Evolutionary conservation across 30 jellyfish, hydroid and myxozoan genomes (phyloP), one percentile per base, ranked within the genome.

Genomic region (Hydractinia symbiolongicarpus): DNA sequence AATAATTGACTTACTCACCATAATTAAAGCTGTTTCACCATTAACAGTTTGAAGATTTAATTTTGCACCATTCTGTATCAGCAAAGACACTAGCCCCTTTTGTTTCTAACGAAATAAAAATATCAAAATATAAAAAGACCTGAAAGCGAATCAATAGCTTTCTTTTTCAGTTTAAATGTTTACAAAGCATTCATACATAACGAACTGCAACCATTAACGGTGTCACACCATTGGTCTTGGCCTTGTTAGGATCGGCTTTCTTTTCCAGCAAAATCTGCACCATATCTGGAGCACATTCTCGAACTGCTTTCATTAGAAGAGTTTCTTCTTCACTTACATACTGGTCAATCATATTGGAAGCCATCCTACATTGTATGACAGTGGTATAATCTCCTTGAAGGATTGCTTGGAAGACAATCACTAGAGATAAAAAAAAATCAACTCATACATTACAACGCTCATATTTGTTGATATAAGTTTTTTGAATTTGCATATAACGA

Each of bases 121-220:
- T 30, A 2, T 30, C 2, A 0, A 2, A 0, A 30, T 30, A 30
- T 30, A 30, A 30, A 30, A 30, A 30, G 44, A 30, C 44, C 44
- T 30, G 44, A 2, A 30, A 30, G 1, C 44, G 44, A 30, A 30
- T 30, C 19, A 3, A 58, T 58, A 58, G 15, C 69, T 11, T 57
- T 11, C 69, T 0, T 58, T 16, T 58, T 58, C 3, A 58, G 19
- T 13, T 58, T 58, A 58, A 58, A 16, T 13, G 3, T 58, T 30
- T 30, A 30, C 44, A 30, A 30, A 56, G 8, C 10, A 1, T 15
- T 17, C 87, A 40, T 68, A 89, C 97, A 79, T 13, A 55, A 74
- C 85, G 95, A 74, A 89, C 97, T 4, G 97, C 95, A 9, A 84
- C 66, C 93, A 84, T 84, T 30, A 89, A 71, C 7, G 93, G 95